Conservation (phyloP, 1,140 invertebrate species). For the Daktulosphaira vitifoliae region DNA sequence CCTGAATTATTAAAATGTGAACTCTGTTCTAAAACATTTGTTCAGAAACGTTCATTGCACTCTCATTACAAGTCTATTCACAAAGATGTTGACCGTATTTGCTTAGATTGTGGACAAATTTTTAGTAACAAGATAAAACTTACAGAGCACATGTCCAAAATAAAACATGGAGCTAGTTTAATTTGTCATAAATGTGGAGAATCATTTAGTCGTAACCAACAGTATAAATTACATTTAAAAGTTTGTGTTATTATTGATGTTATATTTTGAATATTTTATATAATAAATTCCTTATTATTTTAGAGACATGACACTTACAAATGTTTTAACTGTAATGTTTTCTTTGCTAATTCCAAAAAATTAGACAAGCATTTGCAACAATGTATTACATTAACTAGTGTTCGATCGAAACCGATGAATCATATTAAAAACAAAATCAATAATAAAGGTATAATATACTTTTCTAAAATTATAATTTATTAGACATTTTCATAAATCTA, state of each 20-base stretch:
- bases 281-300: background rate
- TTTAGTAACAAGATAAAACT: background rate
- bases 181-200: conserved; percentile 10
- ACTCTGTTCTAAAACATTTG: conserved; percentile 15
- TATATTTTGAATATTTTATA: too few species aligned
- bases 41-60: conserved; percentile 15
- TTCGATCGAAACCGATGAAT: background rate
- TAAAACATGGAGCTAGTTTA: background rate
- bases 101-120: conserved; percentile 1
- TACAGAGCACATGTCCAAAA: background rate
- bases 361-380: conserved; percentile 6
- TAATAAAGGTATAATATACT: too few species aligned
- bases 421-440: too few species aligned
- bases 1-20: background rate
- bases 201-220: conserved; percentile 6
- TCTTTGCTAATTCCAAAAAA: conserved; percentile 17
- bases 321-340: conserved; percentile 15
- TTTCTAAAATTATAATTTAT: too few species aligned
- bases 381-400: background rate
- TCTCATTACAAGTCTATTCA: conserved; percentile 10
- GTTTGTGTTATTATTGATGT: background rate
- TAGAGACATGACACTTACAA: conserved; percentile 16
- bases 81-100: background rate
- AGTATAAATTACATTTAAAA: conserved; percentile 25
- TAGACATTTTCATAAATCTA: too few species aligned